Evolutionary conservation across 1,140 invertebrate genomes (phyloP).

Genomic region (Belonocnema kinseyi): DNA sequence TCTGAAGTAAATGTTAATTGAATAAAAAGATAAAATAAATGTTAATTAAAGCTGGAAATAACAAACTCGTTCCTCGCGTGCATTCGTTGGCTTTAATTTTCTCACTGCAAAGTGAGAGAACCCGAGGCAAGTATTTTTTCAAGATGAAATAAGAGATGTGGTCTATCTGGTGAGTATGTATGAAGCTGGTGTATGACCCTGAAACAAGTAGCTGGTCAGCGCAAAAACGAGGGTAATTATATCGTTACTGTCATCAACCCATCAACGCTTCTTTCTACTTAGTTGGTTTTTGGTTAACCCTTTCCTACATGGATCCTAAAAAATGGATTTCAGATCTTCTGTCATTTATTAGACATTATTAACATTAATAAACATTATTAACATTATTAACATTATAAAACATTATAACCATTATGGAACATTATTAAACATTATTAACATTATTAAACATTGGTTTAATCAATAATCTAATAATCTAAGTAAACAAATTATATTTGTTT

Average conservation of each 20-base stretch:
- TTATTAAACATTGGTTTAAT: too few relatives aligned
- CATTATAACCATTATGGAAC: too few relatives aligned
- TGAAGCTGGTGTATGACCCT: constrained; percentile 7
- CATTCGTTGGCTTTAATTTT: neutral
- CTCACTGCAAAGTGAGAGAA: neutral
- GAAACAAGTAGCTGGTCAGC: constrained; percentile 17
- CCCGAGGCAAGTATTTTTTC: constrained; percentile 3
- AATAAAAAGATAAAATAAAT: neutral
- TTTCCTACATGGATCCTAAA: too few relatives aligned
- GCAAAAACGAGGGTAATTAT: constrained; percentile 43
- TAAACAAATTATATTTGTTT: too few relatives aligned
- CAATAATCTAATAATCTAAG: too few relatives aligned
- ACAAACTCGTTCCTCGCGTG: constrained; percentile 13
- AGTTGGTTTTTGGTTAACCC: too few relatives aligned
- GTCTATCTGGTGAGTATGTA: neutral
- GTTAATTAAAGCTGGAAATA: neutral
- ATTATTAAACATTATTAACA: too few relatives aligned
- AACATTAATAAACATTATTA: too few relatives aligned
- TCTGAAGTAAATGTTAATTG: neutral
- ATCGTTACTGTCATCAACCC: constrained; percentile 50
- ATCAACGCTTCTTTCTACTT: constrained; percentile 39
- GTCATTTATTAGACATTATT: too few relatives aligned
- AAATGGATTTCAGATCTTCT: too few relatives aligned
- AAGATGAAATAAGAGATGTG: constrained; percentile 9
- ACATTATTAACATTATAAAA: too few relatives aligned